These are phyloP conservation scores for Halichoerus grypus DNA, from an alignment of 2,113 vertebrate species.

Conservation along the genomic window DNA sequence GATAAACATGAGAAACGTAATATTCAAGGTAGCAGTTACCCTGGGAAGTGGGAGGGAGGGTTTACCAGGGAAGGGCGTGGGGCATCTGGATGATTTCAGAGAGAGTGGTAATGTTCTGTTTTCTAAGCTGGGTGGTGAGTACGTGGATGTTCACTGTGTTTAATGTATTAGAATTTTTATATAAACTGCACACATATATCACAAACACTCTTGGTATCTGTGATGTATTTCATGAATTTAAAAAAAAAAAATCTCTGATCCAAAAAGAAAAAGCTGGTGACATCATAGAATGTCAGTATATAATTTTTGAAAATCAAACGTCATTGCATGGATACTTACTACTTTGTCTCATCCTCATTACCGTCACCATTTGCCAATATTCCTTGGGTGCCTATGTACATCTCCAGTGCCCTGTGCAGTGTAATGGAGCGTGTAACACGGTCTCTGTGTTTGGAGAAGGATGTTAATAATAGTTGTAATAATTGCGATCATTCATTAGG, in stretches of 20 bases:
- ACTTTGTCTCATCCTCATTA: background rate
- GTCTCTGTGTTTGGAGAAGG: background rate
- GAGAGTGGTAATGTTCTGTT: background rate
- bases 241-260: background rate
- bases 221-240: slow-evolving; percentile 12
- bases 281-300: background rate
- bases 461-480: background rate
- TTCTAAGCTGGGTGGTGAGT: background rate
- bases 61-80: background rate
- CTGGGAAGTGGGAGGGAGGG: background rate
- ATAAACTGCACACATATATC: background rate
- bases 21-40: background rate
- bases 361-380: background rate
- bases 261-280: background rate
- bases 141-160: background rate
- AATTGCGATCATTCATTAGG: background rate
- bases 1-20: background rate
- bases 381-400: background rate
- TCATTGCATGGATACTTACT: background rate
- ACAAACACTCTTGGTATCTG: background rate
- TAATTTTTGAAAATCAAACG: background rate
- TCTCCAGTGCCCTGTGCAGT: background rate
- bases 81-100: background rate
- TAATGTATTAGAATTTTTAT: background rate
- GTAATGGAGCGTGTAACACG: background rate